phyloP scores from a whole-genome alignment of 2,888 invertebrate genomes.

The Cataglyphis livida region DNA sequence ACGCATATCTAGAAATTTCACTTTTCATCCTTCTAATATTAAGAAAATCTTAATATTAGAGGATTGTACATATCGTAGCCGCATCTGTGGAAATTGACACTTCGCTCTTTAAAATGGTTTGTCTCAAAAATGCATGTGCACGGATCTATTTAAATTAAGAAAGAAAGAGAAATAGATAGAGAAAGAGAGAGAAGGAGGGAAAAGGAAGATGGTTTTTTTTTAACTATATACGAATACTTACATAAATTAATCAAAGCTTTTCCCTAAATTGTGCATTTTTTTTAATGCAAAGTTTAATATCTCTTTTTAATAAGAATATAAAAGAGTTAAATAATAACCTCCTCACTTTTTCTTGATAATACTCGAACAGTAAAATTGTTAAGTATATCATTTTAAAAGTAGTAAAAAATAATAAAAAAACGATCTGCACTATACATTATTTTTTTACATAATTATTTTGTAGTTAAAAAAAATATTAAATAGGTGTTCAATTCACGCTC shows the following conservation, averaged over 20 bases:
- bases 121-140: slow-evolving; percentile 8
- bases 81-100: slow-evolving; percentile 17
- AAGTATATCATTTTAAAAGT: background rate
- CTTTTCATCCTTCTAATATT: background rate
- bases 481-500: background rate
- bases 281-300: background rate
- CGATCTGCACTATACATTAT: background rate
- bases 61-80: slow-evolving; percentile 1
- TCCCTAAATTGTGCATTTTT: background rate
- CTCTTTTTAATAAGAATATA: background rate
- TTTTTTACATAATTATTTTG: background rate
- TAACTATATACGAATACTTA: background rate
- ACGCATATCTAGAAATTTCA: slow-evolving; percentile 21
- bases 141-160: slow-evolving; percentile 34
- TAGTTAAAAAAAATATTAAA: background rate
- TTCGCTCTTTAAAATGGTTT: slow-evolving; percentile 8
- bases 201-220: background rate
- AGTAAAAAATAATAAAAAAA: background rate
- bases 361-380: background rate
- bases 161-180: background rate
- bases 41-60: background rate
- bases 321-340: background rate
- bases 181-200: background rate
- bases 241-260: background rate
- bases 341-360: background rate